phyloP scores from a whole-genome alignment of 2,797 vertebrate species.

The Oryzias dopingdopingensis region DNA sequence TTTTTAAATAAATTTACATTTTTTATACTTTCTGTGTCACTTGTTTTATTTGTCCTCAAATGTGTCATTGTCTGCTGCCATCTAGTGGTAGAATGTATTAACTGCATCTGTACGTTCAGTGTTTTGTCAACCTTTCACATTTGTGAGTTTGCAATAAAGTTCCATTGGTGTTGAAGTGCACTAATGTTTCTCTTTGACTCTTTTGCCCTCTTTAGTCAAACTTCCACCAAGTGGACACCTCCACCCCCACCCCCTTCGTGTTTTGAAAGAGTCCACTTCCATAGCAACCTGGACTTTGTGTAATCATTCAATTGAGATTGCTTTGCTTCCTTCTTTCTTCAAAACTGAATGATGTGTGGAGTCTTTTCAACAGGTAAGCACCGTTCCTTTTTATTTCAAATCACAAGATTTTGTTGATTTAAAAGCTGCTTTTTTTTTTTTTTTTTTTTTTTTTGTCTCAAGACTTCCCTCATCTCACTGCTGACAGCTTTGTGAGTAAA shows the following conservation, averaged over 20 bases:
- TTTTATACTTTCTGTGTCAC: constrained; percentile 9
- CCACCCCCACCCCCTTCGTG: constrained; percentile 37
- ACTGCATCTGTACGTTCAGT: neutral
- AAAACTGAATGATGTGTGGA: constrained; percentile 48
- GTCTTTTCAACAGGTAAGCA: constrained; percentile 64
- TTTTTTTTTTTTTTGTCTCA: neutral
- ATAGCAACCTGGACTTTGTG: constrained; percentile 74
- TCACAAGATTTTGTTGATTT: neutral
- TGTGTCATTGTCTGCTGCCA: constrained; percentile 44
- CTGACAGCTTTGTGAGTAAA: constrained; percentile 75
- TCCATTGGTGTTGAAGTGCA: accelerated
- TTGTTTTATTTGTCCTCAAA: constrained; percentile 3
- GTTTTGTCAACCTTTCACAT: neutral
- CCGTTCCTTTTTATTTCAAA: neutral
- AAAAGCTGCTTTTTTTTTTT: neutral
- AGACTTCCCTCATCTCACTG: constrained; percentile 68
- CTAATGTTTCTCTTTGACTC: neutral
- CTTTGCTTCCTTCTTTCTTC: constrained; percentile 4
- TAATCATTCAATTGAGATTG: constrained; percentile 41
- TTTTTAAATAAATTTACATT: constrained; percentile 73
- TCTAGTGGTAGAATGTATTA: constrained; percentile 41
- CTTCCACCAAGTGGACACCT: constrained; percentile 38
- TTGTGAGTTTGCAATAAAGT: neutral
- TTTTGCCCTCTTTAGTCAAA: constrained; percentile 48
- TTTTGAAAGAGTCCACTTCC: constrained; percentile 66